Evolutionary conservation across 2,797 vertebrate species (phyloP), one percentile per base, ranked within the genome.

Genomic region (Orestias chungarensis): DNA sequence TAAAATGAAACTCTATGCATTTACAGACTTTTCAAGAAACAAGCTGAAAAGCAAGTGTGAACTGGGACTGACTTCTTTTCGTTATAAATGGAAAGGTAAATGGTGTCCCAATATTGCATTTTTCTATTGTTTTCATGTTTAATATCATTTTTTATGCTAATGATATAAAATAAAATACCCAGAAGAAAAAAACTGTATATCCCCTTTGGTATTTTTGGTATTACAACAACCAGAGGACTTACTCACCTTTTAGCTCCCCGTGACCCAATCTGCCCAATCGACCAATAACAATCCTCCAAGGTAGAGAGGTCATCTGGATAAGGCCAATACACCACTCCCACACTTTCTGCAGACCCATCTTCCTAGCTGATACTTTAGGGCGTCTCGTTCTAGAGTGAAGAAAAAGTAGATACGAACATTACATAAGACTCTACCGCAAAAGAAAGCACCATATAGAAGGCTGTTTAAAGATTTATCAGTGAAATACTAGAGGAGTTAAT

Each of bases 311-410:
- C 97, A 97, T 99, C 88, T 99, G 98, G 25, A 99, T 96, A 57
- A 99, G 95, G 5, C 97, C 97, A 0, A 98, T 82, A 70, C 97
- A 99, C 97, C 97, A 99, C 25, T 99, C 97, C 98, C 97, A 99
- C 0, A 99, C 86, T 88, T 98, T 99, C 92, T 99, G 97, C 40
- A 99, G 93, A 38, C 98, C 97, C 10, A 96, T 96, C 88, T 99
- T 99, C 73, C 97, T 94, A 2, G 97, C 95, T 44, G 98, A 98
- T 40, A 99, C 91, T 82, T 98, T 99, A 44, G 95, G 96, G 79
- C 96, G 96, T 46, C 97, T 95, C 0, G 96, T 93, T 89, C 98
- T 99, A 80, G 49, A 35, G 71, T 49, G 25, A 1, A 52, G 33
- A 47, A 31, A 72, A 72, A 50, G 64, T 12, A 4, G 65, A 33